Evolutionary conservation across 2,797 vertebrate genomes (phyloP), one percentile per base, ranked within the genome.

Genomic region (Poeciliopsis turneri): DNA sequence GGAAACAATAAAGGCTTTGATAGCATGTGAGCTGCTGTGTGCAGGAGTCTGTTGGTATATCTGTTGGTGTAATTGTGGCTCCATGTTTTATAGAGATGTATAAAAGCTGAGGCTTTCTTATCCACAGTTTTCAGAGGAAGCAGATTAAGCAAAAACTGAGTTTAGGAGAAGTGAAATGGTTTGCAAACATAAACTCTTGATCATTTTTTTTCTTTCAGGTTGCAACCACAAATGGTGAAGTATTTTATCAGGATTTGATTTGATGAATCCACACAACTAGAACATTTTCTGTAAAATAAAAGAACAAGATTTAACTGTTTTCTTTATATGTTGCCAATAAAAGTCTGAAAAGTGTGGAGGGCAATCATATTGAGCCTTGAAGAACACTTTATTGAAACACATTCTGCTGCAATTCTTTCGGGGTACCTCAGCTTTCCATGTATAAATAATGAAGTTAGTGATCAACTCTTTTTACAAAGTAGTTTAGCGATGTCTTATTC

Each of bases 1-100:
- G 85, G 72, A 88, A 87, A 94, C 92, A 91, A 93, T 90, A 90
- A 81, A 79, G 87, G 83, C 92, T 90, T 94, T 91, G 90, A 93
- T 82, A 78, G 90, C 83, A 78, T 85, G 84, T 7, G 79, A 86
- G 86, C 76, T 66, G 68, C 85, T 72, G 74, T 87, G 76, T 82
- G 75, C 46, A 78, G 23, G 43, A 47, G 69, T 73, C 73, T 57
- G 78, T 66, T 59, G 41, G 7, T 75, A 51, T 72, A 75, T 82
- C 57, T 68, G 47, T 66, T 74, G 11, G 71, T 76, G 75, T 64
- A 71, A 53, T 61, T 57, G 20, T 72, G 43, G 16, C 43, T 77
- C 51, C 76, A 41, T 53, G 25, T 70, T 46, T 72, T 43, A 74
- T 11, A 0, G 53, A 41, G 43, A 76, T 77, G 55, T 71, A 23